phyloP scores from a whole-genome alignment of 1,140 invertebrate species.

The Chrysomallon squamiferum region DNA sequence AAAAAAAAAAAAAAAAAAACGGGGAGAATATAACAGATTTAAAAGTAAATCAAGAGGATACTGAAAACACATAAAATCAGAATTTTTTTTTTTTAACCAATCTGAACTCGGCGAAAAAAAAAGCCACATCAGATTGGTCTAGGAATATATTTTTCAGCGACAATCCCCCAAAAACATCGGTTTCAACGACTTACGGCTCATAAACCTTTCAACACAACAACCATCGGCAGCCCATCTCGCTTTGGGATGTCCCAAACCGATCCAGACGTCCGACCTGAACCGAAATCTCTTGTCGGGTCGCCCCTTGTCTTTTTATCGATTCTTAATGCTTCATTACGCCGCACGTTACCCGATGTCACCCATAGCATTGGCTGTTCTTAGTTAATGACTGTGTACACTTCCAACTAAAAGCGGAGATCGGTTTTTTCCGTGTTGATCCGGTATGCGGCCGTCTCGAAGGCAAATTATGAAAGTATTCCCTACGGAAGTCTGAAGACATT shows the following conservation, averaged over 20 bases:
- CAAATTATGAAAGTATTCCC: not conserved
- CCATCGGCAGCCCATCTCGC: too few species aligned
- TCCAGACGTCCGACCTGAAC: not conserved
- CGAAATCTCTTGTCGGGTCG: not conserved
- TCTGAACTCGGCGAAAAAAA: too few species aligned
- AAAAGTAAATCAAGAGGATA: too few species aligned
- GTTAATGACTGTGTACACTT: not conserved
- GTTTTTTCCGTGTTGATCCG: not conserved
- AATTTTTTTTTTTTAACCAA: too few species aligned
- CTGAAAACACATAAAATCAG: too few species aligned
- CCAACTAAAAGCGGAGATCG: not conserved
- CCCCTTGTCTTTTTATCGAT: not conserved
- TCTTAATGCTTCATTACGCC: not conserved
- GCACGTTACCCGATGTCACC: not conserved
- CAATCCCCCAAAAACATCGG: too few species aligned
- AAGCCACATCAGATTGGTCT: too few species aligned
- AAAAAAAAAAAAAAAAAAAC: too few species aligned
- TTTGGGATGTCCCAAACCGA: conserved; percentile 1
- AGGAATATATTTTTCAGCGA: too few species aligned
- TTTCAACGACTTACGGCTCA: too few species aligned
- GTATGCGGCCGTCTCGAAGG: not conserved
- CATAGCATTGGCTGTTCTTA: not conserved
- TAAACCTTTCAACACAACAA: too few species aligned
- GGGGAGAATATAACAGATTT: too few species aligned
- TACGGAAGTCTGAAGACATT: not conserved